Conservation (phyloP, 2,113 vertebrate genomes). For the Tiliqua scincoides region DNA sequence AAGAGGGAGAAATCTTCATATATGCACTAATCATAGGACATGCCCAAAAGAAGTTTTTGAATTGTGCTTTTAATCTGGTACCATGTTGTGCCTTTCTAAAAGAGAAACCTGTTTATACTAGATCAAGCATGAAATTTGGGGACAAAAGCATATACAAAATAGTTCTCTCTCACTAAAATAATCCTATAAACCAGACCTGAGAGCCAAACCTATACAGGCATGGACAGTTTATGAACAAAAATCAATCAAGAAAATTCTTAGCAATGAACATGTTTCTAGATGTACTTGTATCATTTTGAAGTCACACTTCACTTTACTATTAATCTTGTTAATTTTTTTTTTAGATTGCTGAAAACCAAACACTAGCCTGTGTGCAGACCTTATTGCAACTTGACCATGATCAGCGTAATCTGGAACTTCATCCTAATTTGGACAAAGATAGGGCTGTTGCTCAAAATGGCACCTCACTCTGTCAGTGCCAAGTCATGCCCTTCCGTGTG, state of each 20-base stretch:
- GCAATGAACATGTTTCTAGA: background rate
- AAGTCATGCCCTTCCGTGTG: constrained; percentile 92
- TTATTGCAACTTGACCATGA: constrained; percentile 88
- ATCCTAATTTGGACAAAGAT: constrained; percentile 91
- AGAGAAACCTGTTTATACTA: background rate
- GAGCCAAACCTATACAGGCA: background rate
- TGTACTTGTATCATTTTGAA: constrained; percentile 38
- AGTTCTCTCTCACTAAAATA: background rate
- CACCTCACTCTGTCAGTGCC: constrained; percentile 85
- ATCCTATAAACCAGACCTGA: background rate
- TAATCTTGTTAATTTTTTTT: constrained; percentile 72
- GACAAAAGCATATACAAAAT: background rate
- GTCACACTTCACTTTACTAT: constrained; percentile 54
- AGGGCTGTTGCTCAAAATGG: constrained; percentile 90
- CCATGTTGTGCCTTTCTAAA: background rate
- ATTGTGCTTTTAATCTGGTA: background rate
- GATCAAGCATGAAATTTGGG: background rate
- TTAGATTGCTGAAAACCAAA: constrained; percentile 82
- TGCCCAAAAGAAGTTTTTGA: background rate
- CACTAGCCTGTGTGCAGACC: constrained; percentile 76
- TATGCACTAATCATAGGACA: background rate
- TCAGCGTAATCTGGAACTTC: constrained; percentile 89
- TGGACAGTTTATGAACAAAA: background rate
- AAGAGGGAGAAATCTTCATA: background rate
- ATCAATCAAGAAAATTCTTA: background rate